Evolutionary conservation across 2,888 invertebrate species (phyloP).

Genomic region (Fragum sueziense): DNA sequence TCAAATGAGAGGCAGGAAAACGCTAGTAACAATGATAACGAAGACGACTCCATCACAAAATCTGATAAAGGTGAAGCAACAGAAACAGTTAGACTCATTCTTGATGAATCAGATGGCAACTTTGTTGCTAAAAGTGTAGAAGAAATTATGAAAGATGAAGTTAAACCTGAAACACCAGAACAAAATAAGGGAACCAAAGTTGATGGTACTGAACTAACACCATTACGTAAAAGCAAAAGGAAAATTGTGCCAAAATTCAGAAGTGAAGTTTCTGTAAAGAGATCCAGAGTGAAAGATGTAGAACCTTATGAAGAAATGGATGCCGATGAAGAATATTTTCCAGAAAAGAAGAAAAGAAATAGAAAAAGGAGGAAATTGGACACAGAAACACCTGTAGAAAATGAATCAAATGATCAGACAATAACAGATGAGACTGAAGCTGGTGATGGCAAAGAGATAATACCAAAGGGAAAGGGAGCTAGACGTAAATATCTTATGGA

Average conservation of each 20-base stretch:
- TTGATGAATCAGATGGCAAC: no score
- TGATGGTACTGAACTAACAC: no score
- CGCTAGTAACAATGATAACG: not conserved
- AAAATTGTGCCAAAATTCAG: no score
- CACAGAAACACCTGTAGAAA: not conserved
- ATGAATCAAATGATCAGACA: no score
- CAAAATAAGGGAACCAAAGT: not conserved
- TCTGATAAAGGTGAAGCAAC: no score
- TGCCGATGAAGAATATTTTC: not conserved
- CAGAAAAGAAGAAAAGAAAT: not conserved
- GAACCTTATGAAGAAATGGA: not conserved
- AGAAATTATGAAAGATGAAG: not conserved
- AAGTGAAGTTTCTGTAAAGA: no score
- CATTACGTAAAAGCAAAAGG: no score
- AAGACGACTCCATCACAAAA: not conserved
- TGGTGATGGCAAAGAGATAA: not conserved
- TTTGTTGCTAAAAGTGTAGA: no score
- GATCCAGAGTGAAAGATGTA: no score
- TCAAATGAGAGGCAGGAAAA: not conserved
- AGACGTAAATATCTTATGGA: not conserved
- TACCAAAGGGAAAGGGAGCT: not conserved
- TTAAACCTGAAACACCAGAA: not conserved
- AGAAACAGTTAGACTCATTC: no score
- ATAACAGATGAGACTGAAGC: no score
- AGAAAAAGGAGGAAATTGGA: not conserved